Percentiles rank a stretch among this genome's conserved stretches.
phyloP scores from a whole-genome alignment of 2,113 vertebrate species.

The Genyomyrus donnyi region DNA sequence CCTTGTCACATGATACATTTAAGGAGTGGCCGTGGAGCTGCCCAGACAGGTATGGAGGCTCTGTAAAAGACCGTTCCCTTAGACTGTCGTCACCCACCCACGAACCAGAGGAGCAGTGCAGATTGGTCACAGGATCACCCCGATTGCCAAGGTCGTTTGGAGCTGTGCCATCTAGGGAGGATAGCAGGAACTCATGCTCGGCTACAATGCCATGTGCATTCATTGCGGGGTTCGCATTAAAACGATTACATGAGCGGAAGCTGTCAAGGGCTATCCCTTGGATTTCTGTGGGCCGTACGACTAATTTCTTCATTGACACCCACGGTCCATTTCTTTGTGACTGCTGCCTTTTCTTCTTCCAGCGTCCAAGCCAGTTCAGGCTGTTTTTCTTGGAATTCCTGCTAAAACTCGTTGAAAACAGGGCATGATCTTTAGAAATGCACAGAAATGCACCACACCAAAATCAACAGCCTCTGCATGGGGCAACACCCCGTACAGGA shows the following conservation, averaged over 20 bases:
- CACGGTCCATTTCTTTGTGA: neutral
- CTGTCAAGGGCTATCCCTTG: neutral
- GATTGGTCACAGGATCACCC: neutral
- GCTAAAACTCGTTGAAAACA: neutral
- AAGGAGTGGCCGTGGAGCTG: neutral
- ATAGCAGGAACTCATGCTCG: neutral
- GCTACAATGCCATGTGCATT: neutral
- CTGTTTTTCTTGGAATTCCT: neutral
- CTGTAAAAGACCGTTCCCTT: neutral
- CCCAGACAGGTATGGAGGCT: neutral
- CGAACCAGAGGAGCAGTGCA: neutral
- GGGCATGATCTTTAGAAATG: neutral
- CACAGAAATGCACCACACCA: neutral
- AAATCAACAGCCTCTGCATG: neutral
- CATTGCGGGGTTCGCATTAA: neutral
- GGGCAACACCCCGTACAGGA: neutral
- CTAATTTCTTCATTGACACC: neutral
- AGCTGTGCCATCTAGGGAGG: neutral
- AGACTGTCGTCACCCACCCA: neutral
- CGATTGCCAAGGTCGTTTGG: neutral
- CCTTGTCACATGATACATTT: neutral
- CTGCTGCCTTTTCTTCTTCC: neutral
- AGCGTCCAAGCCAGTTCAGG: neutral
- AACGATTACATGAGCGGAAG: neutral
- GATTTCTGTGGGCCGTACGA: neutral